Percentiles rank a stretch among this genome's conserved stretches.
Conservation (phyloP, 1,140 invertebrate species). For the Danaus melanippus region DNA sequence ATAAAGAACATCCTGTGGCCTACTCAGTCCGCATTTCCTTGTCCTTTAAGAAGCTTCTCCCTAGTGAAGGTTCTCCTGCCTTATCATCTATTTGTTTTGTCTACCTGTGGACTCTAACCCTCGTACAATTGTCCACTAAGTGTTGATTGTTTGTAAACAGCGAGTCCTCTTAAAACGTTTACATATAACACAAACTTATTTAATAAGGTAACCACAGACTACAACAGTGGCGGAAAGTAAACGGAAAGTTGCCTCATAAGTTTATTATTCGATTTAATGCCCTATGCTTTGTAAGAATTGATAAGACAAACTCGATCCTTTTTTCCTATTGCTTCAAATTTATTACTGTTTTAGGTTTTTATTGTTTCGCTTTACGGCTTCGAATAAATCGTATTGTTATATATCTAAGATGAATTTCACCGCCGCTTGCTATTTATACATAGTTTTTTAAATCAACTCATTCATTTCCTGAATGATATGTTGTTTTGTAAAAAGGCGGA, state of each 20-base stretch:
- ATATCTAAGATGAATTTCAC: constrained; percentile 68
- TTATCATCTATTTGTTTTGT: constrained; percentile 62
- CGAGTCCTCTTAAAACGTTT: constrained; percentile 40
- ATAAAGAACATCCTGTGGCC: constrained; percentile 53
- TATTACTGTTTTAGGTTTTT: constrained; percentile 75
- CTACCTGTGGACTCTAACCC: constrained; percentile 40
- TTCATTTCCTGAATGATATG: neutral
- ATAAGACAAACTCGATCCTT: constrained; percentile 71
- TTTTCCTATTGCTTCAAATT: constrained; percentile 72
- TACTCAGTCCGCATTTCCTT: constrained; percentile 47
- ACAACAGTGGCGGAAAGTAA: constrained; percentile 6
- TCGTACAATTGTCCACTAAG: constrained; percentile 60
- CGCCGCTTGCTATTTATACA: constrained; percentile 50
- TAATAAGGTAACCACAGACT: constrained; percentile 17
- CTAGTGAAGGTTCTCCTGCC: constrained; percentile 37
- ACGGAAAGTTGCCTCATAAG: constrained; percentile 58
- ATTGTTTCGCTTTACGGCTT: constrained; percentile 73
- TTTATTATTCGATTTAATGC: constrained; percentile 62
- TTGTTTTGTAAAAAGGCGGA: neutral
- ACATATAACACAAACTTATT: constrained; percentile 40
- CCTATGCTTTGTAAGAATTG: constrained; percentile 68
- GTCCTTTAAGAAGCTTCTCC: constrained; percentile 59
- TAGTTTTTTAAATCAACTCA: constrained; percentile 5
- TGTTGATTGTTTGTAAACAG: constrained; percentile 67
- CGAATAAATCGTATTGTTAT: constrained; percentile 60